Base-by-base conservation (phyloP, 2,113 vertebrate species). In the Ranitomeya imitator region DNA sequence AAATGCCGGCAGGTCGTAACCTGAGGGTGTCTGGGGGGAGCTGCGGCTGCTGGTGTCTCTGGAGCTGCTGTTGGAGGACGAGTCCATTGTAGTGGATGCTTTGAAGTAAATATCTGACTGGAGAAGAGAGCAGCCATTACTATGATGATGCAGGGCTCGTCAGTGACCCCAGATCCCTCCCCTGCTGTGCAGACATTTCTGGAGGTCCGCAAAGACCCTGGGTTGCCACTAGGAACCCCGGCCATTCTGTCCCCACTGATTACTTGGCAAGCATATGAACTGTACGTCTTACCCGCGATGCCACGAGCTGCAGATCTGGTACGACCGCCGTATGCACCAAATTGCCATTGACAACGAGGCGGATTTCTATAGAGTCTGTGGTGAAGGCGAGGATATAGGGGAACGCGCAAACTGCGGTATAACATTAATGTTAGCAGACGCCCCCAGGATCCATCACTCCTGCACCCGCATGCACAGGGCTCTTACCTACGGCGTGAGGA, bases 301-400 rank as follows among this genome's bases (percentile, higher is more conserved):
- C 95, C 79, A 97, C 94, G 15, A 99, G 94, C 91, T 99, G 97
- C 51, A 99, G 96, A 86, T 97, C 97, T 1, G 97, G 98, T 85
- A 99, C 97, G 37, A 99, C 97, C 0, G 98, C 97, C 0, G 98
- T 99, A 94, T 99, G 98, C 86, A 99, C 98, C 21, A 99, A 95
- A 92, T 99, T 99, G 59, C 98, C 98, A 13, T 99, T 99, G 84
- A 99, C 98, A 76, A 98, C 98, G 91, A 99, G 94, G 11, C 98
- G 96, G 90, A 99, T 99, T 94, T 99, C 98, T 59, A 99, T 99
- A 93, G 98, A 98, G 94, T 99, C 98, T 0, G 96, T 96, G 14
- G 98, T 99, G 92, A 99, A 99, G 91, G 98, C 98, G 94, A 99
- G 93, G 90, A 99, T 97, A 89, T 99, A 99, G 0, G 98, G 98